Base-by-base conservation (phyloP, 2,888 invertebrate species). In the Parthenolecanium corni region DNA sequence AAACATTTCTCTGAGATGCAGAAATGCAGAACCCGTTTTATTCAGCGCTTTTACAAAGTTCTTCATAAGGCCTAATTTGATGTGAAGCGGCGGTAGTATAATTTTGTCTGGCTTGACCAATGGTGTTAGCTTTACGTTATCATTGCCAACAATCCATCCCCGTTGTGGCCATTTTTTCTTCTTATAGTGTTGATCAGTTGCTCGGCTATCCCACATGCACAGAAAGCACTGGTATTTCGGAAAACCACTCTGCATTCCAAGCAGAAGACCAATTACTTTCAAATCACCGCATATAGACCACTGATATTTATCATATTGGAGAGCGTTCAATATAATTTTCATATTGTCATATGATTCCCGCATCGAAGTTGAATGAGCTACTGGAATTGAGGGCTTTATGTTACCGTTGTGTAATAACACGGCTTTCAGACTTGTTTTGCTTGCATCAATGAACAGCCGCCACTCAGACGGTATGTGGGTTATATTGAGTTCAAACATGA, bases 361-460 rank as follows among this genome's bases (percentile, higher is more conserved):
- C 44, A 69, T 11, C 21, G 62, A 24, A 5, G 65, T 64, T 5
- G 69, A 69, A 62, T 72, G 69, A 16, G 65, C 70, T 40, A 71
- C 47, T n/a, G 69, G 69, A 16, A 71, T 58, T 20, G 70, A 67
- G 16, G 68, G 66, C 65, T 64, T 70, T 52, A 78, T 65, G 62
- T 70, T 70, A 6, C 66, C 66, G 52, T 67, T 69, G 44, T 71
- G 69, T 3, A 70, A 52, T 5, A 70, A 64, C 16, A 70, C 67
- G 21, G 67, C 67, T 67, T 70, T 70, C 1, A 70, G 64, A 64
- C 69, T 70, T 61, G 38, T 42, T 66, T 68, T 69, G 9, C 67
- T 69, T 3, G 66, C 66, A 65, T 71, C 70, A 54, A 70, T 69
- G 58, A 71, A 71, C 9, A 70, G 62, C 36, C 69, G 53, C 69